These are phyloP conservation scores for Coreius guichenoti DNA, from an alignment of 2,797 vertebrate species.

Conservation along the genomic window DNA sequence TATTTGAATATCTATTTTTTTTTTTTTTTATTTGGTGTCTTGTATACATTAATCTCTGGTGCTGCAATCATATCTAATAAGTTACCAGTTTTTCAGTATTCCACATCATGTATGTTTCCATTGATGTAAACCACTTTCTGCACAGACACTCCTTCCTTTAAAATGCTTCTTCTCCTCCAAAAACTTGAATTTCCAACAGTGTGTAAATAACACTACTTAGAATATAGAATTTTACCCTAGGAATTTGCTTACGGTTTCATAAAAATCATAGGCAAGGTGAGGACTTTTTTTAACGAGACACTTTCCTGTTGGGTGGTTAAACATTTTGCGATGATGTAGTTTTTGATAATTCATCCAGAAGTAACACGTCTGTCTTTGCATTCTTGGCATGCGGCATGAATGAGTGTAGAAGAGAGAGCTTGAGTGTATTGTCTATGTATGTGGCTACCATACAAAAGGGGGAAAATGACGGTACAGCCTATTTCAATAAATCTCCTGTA, in stretches of 20 bases:
- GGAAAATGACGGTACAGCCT: constrained; percentile 66
- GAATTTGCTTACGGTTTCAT: constrained; percentile 2
- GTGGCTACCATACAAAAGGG: constrained; percentile 65
- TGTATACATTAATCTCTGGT: constrained; percentile 34
- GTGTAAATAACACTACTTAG: constrained; percentile 40
- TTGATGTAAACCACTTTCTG: background rate
- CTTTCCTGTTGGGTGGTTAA: constrained; percentile 3
- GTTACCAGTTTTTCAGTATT: constrained; percentile 26
- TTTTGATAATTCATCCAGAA: constrained; percentile 32
- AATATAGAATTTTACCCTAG: background rate
- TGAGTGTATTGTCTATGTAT: constrained; percentile 58
- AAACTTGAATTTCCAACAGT: constrained; percentile 35
- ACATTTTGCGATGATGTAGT: constrained; percentile 39
- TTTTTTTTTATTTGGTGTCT: background rate
- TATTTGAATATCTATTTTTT: background rate
- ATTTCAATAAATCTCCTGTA: constrained; percentile 79
- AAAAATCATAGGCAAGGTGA: background rate
- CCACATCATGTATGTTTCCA: constrained; percentile 12
- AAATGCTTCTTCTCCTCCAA: constrained; percentile 8
- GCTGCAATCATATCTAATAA: constrained; percentile 28
- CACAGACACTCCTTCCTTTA: constrained; percentile 17
- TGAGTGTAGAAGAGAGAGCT: constrained; percentile 42
- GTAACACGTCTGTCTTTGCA: constrained; percentile 27
- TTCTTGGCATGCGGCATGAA: constrained; percentile 60
- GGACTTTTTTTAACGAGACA: background rate